Evolutionary conservation across 2,113 vertebrate genomes (phyloP), one percentile per base, ranked within the genome.

Genomic region (Megaleporinus macrocephalus): DNA sequence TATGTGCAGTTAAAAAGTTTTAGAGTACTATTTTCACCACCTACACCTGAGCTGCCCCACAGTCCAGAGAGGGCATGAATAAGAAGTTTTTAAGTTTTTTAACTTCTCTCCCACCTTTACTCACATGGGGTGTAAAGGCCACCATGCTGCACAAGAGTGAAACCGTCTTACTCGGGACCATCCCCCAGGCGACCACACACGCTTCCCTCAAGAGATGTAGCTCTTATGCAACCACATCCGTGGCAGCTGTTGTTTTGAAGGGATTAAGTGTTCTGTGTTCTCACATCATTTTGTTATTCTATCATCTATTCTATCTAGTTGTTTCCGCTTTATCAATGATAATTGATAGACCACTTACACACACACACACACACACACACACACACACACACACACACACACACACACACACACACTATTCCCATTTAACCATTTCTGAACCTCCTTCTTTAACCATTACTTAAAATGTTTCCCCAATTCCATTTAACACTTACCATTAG

Each of bases 31-130:
- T 36, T 36, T 36, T 7, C 7, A 7, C 36, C 36, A 36, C 36
- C 36, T 36, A 36, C 7, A 4, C 36, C 36, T 9, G 24, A 27
- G 13, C 18, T 0, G 4, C 13, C 10, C n/a, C 18, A 51, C 20
- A 82, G 86, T 84, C 79, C 85, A 90, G 86, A 47, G 73, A 84
- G 83, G 85, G 87, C 85, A 89, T 84, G 87, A 89, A 80, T 86
- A 68, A 29, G 72, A 33, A 41, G 83, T 89, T 79, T 76, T 86
- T 87, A 83, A 82, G n/a, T n/a, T 57, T 78, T 78, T 75, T 84
- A 83, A 83, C 10, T 44, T 1, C 83, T 90, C 89, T 41, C 85
- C 83, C 83, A n/a, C n/a, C 57, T 29, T 62, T 41, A n/a, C 57
- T 44, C 24, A 76, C 24, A 15, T 20, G 1, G 16, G 24, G 0